Conservation (phyloP, 2,113 vertebrate species). For the Bungarus multicinctus region DNA sequence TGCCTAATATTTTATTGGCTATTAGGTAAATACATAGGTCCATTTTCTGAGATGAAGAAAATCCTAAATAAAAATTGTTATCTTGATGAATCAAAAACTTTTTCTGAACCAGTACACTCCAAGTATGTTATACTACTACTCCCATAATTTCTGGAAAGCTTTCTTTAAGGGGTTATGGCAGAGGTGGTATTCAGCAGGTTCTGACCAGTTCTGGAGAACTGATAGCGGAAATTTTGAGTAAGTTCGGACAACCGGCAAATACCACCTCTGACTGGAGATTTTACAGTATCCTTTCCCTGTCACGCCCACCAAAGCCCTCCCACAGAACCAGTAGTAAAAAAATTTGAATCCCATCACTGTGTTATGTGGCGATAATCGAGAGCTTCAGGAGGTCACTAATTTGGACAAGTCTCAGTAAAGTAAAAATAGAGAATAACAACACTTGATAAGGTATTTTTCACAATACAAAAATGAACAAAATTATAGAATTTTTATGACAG, state of each 20-base stretch:
- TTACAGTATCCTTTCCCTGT: too few relatives aligned
- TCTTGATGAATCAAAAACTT: not conserved
- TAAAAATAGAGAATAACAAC: not conserved
- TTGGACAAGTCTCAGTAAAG: not conserved
- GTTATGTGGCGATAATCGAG: not conserved
- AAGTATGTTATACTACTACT: not conserved
- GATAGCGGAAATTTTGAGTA: too few relatives aligned
- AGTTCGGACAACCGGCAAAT: too few relatives aligned
- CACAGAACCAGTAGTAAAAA: too few relatives aligned
- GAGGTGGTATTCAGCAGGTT: too few relatives aligned
- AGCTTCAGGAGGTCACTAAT: not conserved
- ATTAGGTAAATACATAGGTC: not conserved
- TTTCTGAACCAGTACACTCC: not conserved
- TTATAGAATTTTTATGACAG: not conserved
- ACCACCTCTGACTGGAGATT: too few relatives aligned
- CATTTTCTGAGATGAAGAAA: not conserved
- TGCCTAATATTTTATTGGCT: conserved; percentile 43
- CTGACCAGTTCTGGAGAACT: too few relatives aligned
- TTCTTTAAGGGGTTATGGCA: not conserved
- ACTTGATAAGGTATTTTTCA: not conserved
- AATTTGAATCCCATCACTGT: too few relatives aligned
- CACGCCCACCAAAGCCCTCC: too few relatives aligned
- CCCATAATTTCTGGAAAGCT: not conserved
- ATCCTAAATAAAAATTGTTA: not conserved
- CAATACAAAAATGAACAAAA: not conserved